Conservation (phyloP, 1,140 invertebrate genomes). For the Zelostemma sp. region DNA sequence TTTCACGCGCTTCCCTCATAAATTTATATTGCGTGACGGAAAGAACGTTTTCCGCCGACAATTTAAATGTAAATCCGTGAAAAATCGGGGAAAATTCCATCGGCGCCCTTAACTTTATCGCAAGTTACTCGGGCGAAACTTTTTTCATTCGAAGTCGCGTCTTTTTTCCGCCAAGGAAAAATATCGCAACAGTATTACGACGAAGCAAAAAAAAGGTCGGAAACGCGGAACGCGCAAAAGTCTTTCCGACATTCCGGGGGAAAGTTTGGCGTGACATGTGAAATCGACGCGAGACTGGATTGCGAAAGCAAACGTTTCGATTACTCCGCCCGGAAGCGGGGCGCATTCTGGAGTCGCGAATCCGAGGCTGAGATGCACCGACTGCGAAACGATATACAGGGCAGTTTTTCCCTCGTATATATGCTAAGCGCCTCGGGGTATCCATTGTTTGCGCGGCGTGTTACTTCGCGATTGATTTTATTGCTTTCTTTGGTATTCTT, state of each 20-base stretch:
- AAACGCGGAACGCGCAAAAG: too few species aligned
- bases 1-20: too few species aligned
- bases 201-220: too few species aligned
- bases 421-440: constrained; percentile 55
- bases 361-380: constrained; percentile 37
- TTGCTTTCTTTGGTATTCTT: constrained; percentile 46
- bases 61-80: too few species aligned
- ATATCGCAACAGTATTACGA: too few species aligned
- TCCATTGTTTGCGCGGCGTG: constrained; percentile 50
- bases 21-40: too few species aligned
- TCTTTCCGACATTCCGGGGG: background rate
- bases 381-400: constrained; percentile 45
- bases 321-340: constrained; percentile 43
- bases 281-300: constrained; percentile 43
- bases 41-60: too few species aligned
- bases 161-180: too few species aligned
- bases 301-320: constrained; percentile 45
- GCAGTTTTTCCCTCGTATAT: constrained; percentile 59
- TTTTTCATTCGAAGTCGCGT: too few species aligned
- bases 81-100: too few species aligned
- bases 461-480: constrained; percentile 55
- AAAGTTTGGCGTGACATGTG: constrained; percentile 37
- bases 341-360: constrained; percentile 42
- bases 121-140: too few species aligned
- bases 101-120: too few species aligned